Conservation (phyloP, 2,888 invertebrate genomes). For the Zelleria hepariella region DNA sequence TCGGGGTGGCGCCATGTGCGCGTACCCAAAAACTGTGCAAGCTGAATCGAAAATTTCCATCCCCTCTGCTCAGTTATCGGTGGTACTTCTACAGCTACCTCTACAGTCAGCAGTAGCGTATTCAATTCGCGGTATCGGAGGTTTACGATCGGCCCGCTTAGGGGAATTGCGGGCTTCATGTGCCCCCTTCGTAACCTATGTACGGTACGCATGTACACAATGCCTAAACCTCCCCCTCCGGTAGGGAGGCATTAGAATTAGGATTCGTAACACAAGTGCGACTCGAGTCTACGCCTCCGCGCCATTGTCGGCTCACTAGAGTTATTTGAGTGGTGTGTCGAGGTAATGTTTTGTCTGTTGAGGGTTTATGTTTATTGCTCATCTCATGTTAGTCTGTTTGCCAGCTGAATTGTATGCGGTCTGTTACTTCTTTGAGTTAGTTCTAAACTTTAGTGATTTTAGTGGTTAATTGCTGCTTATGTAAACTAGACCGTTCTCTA, state of each 20-base stretch:
- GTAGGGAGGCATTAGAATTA: slow-evolving; percentile 55
- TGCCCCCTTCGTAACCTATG: slow-evolving; percentile 37
- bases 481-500: neutral
- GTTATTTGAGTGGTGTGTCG: neutral
- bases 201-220: slow-evolving; percentile 44
- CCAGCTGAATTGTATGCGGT: neutral
- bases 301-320: neutral
- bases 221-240: slow-evolving; percentile 30
- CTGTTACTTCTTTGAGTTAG: neutral
- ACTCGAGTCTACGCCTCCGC: neutral
- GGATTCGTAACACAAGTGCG: slow-evolving; percentile 49
- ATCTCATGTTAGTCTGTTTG: neutral
- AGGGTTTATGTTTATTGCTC: neutral
- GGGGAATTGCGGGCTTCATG: slow-evolving; percentile 64
- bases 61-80: neutral
- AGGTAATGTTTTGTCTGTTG: neutral
- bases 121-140: slow-evolving; percentile 67
- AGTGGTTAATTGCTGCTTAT: neutral
- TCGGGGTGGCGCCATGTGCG: neutral
- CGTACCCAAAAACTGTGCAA: neutral
- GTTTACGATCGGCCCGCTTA: slow-evolving; percentile 65
- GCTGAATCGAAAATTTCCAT: neutral
- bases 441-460: neutral
- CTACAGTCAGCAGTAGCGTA: slow-evolving; percentile 22
- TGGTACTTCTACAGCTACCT: neutral